Base-by-base conservation (phyloP, 2,113 vertebrate species). In the Perca schrenkii region DNA sequence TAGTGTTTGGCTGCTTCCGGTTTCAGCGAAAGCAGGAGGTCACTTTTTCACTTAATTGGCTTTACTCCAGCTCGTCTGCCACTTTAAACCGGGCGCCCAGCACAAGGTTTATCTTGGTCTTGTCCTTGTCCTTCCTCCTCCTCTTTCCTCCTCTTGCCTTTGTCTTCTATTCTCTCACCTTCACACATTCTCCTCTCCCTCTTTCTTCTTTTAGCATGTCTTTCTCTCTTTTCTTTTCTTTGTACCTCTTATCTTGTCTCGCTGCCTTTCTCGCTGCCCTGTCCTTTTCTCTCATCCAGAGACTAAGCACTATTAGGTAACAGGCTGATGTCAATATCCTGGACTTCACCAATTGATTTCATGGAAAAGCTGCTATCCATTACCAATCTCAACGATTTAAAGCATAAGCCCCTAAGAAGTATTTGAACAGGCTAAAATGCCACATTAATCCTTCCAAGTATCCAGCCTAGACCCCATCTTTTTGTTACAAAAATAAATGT, bases 1-100 rank as follows among this genome's bases (percentile, higher is more conserved):
- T 50, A 3, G 22, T 11, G 28, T 16, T 12, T 80, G 76, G 52
- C 83, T 82, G 64, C 90, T 92, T 90, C 85, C 65, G 19, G 21
- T 62, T 87, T 90, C 83, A 77, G 11, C 43, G 65, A 79, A 92
- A 82, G 77, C 40, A 36, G 77, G 57, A 79, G 77, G 61, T 84
- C 81, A 91, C 92, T 80, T 79, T 85, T 34, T 78, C 75, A 73
- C 71, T 75, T 94, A 90, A 94, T 92, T 94, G 91, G 93, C 89
- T 94, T 94, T 93, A 31, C 89, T 88, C 91, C 91, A 93, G 88
- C 73, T 86, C 79, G 62, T 80, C 83, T 79, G 74, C 69, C 70
- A 54, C 80, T 83, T 91, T 82, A 84, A 89, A 91, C 69, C 58
- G n/a, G 74, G 79, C 43, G 40, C 66, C 80, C 84, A 70, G 73